These are phyloP conservation scores for Zootoca vivipara DNA, from an alignment of 2,113 vertebrate genomes.

Conservation along the genomic window DNA sequence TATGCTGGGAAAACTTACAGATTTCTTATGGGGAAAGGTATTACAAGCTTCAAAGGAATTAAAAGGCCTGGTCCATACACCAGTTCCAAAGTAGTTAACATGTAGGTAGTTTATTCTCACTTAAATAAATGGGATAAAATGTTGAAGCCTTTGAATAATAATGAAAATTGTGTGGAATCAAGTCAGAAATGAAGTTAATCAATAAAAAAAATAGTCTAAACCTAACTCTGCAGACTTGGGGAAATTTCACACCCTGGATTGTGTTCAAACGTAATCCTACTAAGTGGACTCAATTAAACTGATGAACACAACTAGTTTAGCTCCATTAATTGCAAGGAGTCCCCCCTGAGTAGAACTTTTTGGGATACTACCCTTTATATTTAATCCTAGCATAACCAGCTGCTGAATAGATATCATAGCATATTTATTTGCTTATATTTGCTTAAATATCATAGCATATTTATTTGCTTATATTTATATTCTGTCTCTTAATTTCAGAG, in stretches of 20 bases:
- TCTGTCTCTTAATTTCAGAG: background rate
- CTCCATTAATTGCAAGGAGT: no score
- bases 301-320: no score
- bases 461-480: background rate
- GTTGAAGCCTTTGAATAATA: background rate
- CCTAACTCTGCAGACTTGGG: background rate
- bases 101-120: background rate
- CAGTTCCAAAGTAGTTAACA: background rate
- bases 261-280: no score
- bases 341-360: no score
- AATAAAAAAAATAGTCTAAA: background rate
- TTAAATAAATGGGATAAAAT: background rate
- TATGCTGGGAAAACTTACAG: background rate
- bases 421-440: background rate
- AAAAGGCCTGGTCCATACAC: background rate
- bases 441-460: background rate
- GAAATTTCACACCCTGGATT: background rate
- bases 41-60: background rate
- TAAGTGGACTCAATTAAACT: no score
- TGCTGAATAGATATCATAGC: conserved; percentile 22
- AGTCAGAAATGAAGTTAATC: background rate
- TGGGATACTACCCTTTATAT: conserved; percentile 1
- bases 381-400: conserved; percentile 19
- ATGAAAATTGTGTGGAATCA: background rate
- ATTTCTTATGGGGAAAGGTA: background rate